These are phyloP conservation scores for Quadriops clusia DNA, from an alignment of 2,888 invertebrate species.

Conservation along the genomic window DNA sequence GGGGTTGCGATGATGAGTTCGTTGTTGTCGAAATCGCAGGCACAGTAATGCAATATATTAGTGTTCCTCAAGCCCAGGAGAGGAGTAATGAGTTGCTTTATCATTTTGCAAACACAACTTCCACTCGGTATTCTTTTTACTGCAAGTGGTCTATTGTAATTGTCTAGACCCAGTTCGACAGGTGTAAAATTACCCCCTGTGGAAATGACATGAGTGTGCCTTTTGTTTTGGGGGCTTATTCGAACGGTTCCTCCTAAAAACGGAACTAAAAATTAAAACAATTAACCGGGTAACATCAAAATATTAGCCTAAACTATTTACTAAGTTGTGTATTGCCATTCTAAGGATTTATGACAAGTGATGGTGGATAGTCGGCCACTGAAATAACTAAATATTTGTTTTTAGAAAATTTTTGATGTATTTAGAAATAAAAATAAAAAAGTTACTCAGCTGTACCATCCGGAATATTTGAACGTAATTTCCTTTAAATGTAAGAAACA, in stretches of 20 bases:
- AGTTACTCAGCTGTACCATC: too few relatives aligned
- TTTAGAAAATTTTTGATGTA: too few relatives aligned
- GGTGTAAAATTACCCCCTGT: constrained; percentile 32
- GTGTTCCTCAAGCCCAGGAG: constrained; percentile 25
- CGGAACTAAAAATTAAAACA: too few relatives aligned
- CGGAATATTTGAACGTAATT: too few relatives aligned
- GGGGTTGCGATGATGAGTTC: constrained; percentile 30
- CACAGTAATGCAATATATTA: constrained; percentile 27
- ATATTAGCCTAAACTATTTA: too few relatives aligned
- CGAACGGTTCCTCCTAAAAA: constrained; percentile 24
- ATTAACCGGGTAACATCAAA: too few relatives aligned
- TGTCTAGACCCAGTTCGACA: constrained; percentile 31
- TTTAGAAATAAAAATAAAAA: too few relatives aligned
- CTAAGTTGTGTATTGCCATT: too few relatives aligned
- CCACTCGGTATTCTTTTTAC: constrained; percentile 24
- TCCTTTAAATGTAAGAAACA: too few relatives aligned
- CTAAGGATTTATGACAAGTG: too few relatives aligned
- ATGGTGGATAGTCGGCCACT: too few relatives aligned
- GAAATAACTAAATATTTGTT: too few relatives aligned
- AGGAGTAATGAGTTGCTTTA: constrained; percentile 25
- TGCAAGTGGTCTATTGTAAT: constrained; percentile 26
- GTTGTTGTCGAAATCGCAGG: constrained; percentile 27
- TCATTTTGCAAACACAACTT: constrained; percentile 21
- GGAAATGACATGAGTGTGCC: constrained; percentile 24
- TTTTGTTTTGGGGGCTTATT: constrained; percentile 21